Base-by-base conservation (phyloP, 1,140 invertebrate genomes). In the Drosophila neocordata region DNA sequence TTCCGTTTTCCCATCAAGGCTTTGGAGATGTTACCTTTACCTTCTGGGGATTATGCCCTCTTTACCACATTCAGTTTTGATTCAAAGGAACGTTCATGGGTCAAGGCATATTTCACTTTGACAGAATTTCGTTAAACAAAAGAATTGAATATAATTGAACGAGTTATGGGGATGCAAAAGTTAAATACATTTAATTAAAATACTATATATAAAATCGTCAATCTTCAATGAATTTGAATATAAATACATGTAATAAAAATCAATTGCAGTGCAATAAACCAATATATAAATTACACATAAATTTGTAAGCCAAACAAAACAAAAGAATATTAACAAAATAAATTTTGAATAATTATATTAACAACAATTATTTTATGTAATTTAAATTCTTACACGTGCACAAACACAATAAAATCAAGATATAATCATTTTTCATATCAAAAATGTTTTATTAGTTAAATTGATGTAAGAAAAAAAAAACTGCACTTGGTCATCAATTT, bases 21-120 rank as follows among this genome's bases (percentile, higher is more conserved):
- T 9, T 34, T 89, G 48, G 78, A 85, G 0, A 6, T 69, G 15
- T 31, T 89, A 51, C 85, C 85, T 1, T 35, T 89, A 9, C 87
- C 87, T 4, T 48, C 31, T 4, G 87, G 81, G 6, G 85, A 89
- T 38, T 89, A 89, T 60, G 87, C 75, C 7, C 69, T 89, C 1
- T 87, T 77, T 62, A 27, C 67, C 35, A 89, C 81, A 5, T 77
- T 89, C 24, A 75, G 73, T 9, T 65, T 65, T 8, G 63, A 60
- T 8, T 18, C 24, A n/a, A 53, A 56, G 37, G 78, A 82, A 13
- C 61, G 70, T 2, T 65, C 71, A 0, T 51, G 60, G 58, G 56
- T 89, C 0, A 85, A 87, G 44, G 79, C 77, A 1, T 89, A 87
- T 15, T 89, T 89, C 9, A 69, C 65, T 11, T 56, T 89, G 6